Base-by-base conservation (phyloP, 2,888 invertebrate genomes). In the Pseudolycoriella hygida region DNA sequence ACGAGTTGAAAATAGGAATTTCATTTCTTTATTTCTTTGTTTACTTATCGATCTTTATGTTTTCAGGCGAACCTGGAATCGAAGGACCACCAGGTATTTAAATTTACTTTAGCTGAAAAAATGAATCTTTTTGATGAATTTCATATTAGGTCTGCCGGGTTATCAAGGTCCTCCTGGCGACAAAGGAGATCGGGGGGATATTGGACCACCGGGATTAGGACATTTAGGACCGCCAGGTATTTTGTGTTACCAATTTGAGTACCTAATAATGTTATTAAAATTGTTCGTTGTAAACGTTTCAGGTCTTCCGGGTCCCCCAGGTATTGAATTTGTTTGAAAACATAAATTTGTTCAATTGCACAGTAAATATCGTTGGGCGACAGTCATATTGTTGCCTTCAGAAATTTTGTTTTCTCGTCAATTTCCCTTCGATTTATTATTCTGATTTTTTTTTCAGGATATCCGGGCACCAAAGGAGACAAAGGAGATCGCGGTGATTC, bases 401-500 rank as follows among this genome's bases (percentile, higher is more conserved):
- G 25, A n/a, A n/a, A n/a, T n/a, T n/a, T n/a, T n/a, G n/a, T n/a
- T 3, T 25, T 12, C 18, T 6, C 15, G 14, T 42, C n/a, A 25
- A 14, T 17, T 19, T 37, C 3, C 31, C 8, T 18, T 43, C 19
- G 20, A 32, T 43, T 17, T 18, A 10, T 43, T 6, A 15, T 31
- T 12, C 8, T 3, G 3, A 12, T 14, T 10, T 62, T 82, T n/a
- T n/a, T 81, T 31, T 81, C 81, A 53, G 89, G 89, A 3, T 88
- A 88, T 66, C 88, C 89, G 2, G 90, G 90, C 31, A 73, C 78
- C 52, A 87, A 86, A 64, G 89, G 92, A 20, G 88, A 89, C 56
- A 89, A 87, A 60, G 89, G 92, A 31, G 88, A 89, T 61, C 87
- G 89, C 60, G 89, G 89, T 30, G 89, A 90, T 72, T 87, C 87